Evolutionary conservation across 1,140 invertebrate species (phyloP).

Genomic region (Octopus bimaculoides): DNA sequence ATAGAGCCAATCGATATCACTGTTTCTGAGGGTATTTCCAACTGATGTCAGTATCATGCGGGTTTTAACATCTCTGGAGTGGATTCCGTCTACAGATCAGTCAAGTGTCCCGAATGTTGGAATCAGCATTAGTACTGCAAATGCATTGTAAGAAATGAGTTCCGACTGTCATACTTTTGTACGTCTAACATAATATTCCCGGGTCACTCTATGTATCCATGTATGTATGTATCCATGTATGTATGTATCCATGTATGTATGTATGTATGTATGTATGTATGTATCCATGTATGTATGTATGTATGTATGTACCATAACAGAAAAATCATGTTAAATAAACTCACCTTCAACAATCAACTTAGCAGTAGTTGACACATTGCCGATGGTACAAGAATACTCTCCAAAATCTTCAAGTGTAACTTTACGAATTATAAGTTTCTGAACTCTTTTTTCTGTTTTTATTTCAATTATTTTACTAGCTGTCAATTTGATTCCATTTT

Average conservation of each 20-base stretch:
- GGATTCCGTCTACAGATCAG: too few species aligned
- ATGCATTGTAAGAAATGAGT: too few species aligned
- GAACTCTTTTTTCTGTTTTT: not conserved
- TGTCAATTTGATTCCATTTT: not conserved
- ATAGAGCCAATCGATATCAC: too few species aligned
- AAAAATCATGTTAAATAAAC: not conserved
- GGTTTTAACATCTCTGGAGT: too few species aligned
- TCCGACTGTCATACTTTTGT: too few species aligned
- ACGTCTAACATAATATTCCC: too few species aligned
- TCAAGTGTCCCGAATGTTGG: too few species aligned
- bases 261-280: not conserved
- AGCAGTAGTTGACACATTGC: constrained; percentile 30
- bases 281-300: not conserved
- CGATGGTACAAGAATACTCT: constrained; percentile 41
- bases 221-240: not conserved
- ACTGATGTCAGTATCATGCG: too few species aligned
- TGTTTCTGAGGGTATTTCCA: too few species aligned
- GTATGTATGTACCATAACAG: not conserved
- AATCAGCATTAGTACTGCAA: too few species aligned
- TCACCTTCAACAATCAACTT: constrained; percentile 34
- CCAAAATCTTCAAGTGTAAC: constrained; percentile 56
- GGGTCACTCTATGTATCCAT: not conserved
- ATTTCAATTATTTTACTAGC: not conserved
- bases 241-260: not conserved
- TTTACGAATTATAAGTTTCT: not conserved